phyloP scores from a whole-genome alignment of 2,797 vertebrate species.

The Carcharodon carcharias region DNA sequence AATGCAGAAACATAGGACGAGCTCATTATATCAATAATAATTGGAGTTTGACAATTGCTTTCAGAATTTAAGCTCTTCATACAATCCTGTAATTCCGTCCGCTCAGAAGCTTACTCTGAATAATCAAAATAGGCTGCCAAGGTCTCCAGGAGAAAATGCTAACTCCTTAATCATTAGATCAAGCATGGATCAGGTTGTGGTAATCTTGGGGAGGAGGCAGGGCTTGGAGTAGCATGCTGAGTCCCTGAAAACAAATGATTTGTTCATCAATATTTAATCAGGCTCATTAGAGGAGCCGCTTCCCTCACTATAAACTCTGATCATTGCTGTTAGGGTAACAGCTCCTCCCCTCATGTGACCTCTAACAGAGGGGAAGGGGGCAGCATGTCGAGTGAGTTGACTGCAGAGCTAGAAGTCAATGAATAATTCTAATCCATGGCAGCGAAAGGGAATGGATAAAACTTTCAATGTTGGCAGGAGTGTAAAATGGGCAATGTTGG shows the following conservation, averaged over 20 bases:
- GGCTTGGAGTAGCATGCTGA: background rate
- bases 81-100: background rate
- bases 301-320: background rate
- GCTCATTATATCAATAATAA: background rate
- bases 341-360: background rate
- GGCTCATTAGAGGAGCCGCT: background rate
- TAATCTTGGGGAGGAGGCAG: background rate
- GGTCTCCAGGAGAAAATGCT: background rate
- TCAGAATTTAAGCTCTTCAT: background rate
- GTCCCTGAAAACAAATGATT: background rate
- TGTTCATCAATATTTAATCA: conserved; percentile 20
- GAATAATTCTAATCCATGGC: background rate
- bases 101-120: conserved; percentile 1
- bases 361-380: background rate
- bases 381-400: background rate
- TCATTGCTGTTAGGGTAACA: background rate
- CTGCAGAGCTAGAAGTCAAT: background rate
- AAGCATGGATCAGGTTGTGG: background rate
- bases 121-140: background rate
- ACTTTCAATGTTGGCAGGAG: background rate
- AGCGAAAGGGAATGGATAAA: background rate
- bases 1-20: background rate
- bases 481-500: background rate
- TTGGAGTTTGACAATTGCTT: background rate
- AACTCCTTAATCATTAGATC: background rate